Percentiles rank a stretch among this genome's conserved stretches.
Evolutionary conservation across 2,113 vertebrate species (phyloP).

Genomic region (Dendropsophus ebraccatus): DNA sequence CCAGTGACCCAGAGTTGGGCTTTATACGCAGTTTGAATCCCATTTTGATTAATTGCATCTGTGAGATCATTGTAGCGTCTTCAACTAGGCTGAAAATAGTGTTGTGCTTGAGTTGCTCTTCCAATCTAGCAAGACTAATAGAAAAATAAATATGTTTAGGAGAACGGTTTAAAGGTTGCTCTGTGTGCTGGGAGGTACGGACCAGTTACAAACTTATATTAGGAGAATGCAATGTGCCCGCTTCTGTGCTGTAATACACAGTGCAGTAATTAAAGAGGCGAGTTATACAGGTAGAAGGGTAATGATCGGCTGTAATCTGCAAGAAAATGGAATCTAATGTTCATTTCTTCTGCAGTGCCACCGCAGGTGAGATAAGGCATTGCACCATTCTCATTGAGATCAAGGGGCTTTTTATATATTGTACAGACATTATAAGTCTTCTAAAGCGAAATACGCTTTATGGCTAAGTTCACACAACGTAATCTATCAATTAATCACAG

Average conservation of each 20-base stretch:
- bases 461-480: too few relatives aligned
- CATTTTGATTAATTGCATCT: slow-evolving; percentile 60
- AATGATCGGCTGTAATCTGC: too few relatives aligned
- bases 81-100: slow-evolving; percentile 59
- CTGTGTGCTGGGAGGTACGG: slow-evolving; percentile 9
- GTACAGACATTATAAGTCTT: neutral
- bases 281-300: too few relatives aligned
- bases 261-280: neutral
- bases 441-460: too few relatives aligned
- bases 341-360: neutral
- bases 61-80: slow-evolving; percentile 57
- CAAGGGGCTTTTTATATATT: neutral
- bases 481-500: too few relatives aligned
- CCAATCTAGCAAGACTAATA: slow-evolving; percentile 58
- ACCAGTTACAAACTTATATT: slow-evolving; percentile 14
- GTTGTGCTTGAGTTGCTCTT: slow-evolving; percentile 44
- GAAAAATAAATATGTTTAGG: slow-evolving; percentile 59
- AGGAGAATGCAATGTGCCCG: neutral
- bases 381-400: neutral
- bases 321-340: neutral
- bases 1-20: slow-evolving; percentile 47
- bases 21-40: slow-evolving; percentile 47
- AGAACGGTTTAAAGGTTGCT: slow-evolving; percentile 51
- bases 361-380: neutral
- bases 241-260: neutral